Percentiles rank a stretch among this genome's conserved stretches.
These are phyloP conservation scores for Drosophila aff. DNA, from an alignment of 1,140 invertebrate species.

Conservation along the genomic window DNA sequence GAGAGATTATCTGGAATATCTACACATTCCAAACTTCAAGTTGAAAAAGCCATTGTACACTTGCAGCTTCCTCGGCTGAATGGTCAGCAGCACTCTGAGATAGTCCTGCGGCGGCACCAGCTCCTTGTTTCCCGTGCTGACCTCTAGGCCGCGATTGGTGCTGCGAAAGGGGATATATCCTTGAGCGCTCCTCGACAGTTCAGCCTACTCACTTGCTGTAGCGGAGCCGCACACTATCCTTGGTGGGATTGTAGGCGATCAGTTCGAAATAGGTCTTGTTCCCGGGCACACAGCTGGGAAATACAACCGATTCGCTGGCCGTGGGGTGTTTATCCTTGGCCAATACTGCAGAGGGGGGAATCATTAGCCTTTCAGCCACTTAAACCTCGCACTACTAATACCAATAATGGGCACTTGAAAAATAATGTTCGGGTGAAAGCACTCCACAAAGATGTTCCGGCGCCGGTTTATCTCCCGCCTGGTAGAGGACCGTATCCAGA, in stretches of 20 bases:
- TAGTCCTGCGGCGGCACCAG: conserved; percentile 37
- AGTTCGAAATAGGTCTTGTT: conserved; percentile 61
- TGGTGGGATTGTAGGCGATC: conserved; percentile 64
- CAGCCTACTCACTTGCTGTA: conserved; percentile 43
- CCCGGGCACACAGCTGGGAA: conserved; percentile 53
- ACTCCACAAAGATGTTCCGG: conserved; percentile 61
- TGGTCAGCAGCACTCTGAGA: conserved; percentile 34
- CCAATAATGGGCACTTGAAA: conserved; percentile 79
- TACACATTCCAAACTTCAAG: conserved; percentile 59
- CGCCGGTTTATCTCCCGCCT: conserved; percentile 44
- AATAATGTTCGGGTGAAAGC: conserved; percentile 71
- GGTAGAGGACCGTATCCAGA: conserved; percentile 38
- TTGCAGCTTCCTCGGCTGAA: conserved; percentile 47
- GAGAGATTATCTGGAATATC: not conserved
- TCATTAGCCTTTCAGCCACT: not conserved
- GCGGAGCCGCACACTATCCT: conserved; percentile 31
- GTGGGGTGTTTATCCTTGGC: conserved; percentile 1
- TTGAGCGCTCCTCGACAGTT: not conserved
- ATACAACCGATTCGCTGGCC: conserved; percentile 35
- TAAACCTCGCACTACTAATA: not conserved
- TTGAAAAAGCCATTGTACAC: conserved; percentile 66
- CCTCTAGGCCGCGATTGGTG: conserved; percentile 42
- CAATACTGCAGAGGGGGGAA: conserved; percentile 26
- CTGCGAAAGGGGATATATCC: conserved; percentile 6
- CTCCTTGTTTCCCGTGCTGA: conserved; percentile 24